phyloP scores from a whole-genome alignment of 1,140 invertebrate genomes.

The Achroia grisella region DNA sequence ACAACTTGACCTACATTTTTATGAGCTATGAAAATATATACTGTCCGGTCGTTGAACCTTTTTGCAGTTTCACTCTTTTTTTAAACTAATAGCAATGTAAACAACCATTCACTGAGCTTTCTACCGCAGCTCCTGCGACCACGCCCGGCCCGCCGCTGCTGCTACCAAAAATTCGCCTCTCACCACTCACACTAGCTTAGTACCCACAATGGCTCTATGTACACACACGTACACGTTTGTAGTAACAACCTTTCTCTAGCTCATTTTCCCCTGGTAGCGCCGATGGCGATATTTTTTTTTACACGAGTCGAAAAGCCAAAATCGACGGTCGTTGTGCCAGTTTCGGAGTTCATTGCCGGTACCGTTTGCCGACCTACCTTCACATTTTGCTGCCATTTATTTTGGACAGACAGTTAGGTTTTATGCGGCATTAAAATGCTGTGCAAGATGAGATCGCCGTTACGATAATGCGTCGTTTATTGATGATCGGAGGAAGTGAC shows the following conservation, averaged over 20 bases:
- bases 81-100: slow-evolving; percentile 16
- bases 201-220: not conserved
- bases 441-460: slow-evolving; percentile 34
- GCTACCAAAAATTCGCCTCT: slow-evolving; percentile 15
- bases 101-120: slow-evolving; percentile 14
- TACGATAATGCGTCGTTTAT: slow-evolving; percentile 27
- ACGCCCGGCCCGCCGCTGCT: not conserved
- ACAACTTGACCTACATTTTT: slow-evolving; percentile 11
- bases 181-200: slow-evolving; percentile 7
- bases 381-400: slow-evolving; percentile 50
- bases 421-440: slow-evolving; percentile 51
- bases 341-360: slow-evolving; percentile 44
- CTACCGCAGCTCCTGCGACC: slow-evolving; percentile 4
- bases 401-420: slow-evolving; percentile 57
- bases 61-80: slow-evolving; percentile 12
- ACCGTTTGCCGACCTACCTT: slow-evolving; percentile 66
- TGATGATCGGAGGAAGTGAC: slow-evolving; percentile 17
- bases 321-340: slow-evolving; percentile 52
- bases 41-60: slow-evolving; percentile 9
- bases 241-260: slow-evolving; percentile 15
- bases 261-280: slow-evolving; percentile 17
- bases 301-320: slow-evolving; percentile 38
- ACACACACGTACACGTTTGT: slow-evolving; percentile 4
- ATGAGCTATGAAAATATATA: slow-evolving; percentile 5
- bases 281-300: slow-evolving; percentile 32